A percentile compares a stretch with the other conserved stretches of the same genome.
Conservation (phyloP, 2,888 invertebrate genomes). For the Linhomoeus sp. region DNA sequence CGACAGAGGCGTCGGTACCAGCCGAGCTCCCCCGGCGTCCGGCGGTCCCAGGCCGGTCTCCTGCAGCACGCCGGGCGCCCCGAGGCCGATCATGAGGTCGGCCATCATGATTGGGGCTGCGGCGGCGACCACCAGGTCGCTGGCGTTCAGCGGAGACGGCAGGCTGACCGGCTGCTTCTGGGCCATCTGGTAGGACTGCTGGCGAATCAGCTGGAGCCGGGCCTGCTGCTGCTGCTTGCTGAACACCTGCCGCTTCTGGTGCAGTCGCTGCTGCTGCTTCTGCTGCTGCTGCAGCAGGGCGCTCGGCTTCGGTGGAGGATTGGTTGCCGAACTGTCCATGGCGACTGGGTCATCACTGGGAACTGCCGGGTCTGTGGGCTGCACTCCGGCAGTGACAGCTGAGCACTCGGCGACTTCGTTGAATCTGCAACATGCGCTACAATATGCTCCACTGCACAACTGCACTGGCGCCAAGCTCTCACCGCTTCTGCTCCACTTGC, state of each 20-base stretch:
- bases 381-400: not conserved
- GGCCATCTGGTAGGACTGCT: constrained; percentile 26
- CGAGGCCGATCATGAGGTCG: constrained; percentile 1
- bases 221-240: constrained; percentile 17
- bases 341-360: no score
- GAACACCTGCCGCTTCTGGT: constrained; percentile 20
- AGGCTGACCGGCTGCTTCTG: constrained; percentile 13
- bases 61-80: no score
- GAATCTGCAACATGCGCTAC: not conserved
- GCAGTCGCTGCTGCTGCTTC: constrained; percentile 29
- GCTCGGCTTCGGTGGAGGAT: constrained; percentile 5
- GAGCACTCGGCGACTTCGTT: not conserved
- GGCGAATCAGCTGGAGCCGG: constrained; percentile 11
- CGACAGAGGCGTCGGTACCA: constrained; percentile 5
- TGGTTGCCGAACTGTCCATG: no score
- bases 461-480: constrained; percentile 11
- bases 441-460: not conserved
- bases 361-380: no score
- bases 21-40: not conserved
- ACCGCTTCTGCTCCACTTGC: constrained; percentile 26
- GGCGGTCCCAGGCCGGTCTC: not conserved
- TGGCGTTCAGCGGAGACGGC: not conserved
- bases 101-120: not conserved
- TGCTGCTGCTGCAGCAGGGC: constrained; percentile 24
- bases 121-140: not conserved